Percentiles rank a stretch among this genome's conserved stretches.
Evolutionary conservation across 2,888 invertebrate species (phyloP).

Genomic region (Drosophila kambysellisi): DNA sequence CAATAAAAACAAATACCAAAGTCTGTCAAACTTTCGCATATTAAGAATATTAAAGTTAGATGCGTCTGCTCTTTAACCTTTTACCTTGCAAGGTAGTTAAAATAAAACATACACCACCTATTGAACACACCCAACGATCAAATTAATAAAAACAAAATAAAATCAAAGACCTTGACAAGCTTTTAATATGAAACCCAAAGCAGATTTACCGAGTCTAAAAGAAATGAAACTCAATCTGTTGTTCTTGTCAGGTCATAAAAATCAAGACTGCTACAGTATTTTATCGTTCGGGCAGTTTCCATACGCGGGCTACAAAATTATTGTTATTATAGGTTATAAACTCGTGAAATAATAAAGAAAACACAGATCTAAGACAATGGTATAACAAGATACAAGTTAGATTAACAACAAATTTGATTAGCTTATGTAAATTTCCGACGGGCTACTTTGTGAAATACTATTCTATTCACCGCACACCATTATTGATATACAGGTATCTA

Average conservation of each 20-base stretch:
- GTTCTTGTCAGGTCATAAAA: constrained; percentile 15
- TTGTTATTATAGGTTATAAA: constrained; percentile 13
- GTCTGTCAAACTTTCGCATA: not conserved
- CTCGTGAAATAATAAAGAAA: constrained; percentile 1
- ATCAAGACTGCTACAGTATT: constrained; percentile 12
- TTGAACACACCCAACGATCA: not conserved
- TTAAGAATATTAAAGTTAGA: not conserved
- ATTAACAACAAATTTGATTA: constrained; percentile 18
- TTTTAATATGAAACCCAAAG: constrained; percentile 17
- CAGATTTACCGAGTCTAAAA: constrained; percentile 10
- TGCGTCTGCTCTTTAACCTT: constrained; percentile 22
- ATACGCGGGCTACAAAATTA: not conserved
- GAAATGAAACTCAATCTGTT: constrained; percentile 9
- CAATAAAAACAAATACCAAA: not conserved
- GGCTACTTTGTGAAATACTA: constrained; percentile 24
- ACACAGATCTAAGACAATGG: constrained; percentile 7
- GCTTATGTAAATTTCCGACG: constrained; percentile 37
- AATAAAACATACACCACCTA: not conserved
- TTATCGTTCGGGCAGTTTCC: not conserved
- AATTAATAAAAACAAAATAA: constrained; percentile 10
- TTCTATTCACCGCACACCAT: constrained; percentile 1
- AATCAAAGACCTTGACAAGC: constrained; percentile 25
- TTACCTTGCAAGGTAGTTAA: constrained; percentile 22
- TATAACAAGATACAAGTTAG: constrained; percentile 12
- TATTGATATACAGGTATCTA: constrained; percentile 1